Percentiles rank a stretch among this genome's conserved stretches.
Evolutionary conservation across 2,888 invertebrate genomes (phyloP).

Genomic region (Ophioninae sp.): DNA sequence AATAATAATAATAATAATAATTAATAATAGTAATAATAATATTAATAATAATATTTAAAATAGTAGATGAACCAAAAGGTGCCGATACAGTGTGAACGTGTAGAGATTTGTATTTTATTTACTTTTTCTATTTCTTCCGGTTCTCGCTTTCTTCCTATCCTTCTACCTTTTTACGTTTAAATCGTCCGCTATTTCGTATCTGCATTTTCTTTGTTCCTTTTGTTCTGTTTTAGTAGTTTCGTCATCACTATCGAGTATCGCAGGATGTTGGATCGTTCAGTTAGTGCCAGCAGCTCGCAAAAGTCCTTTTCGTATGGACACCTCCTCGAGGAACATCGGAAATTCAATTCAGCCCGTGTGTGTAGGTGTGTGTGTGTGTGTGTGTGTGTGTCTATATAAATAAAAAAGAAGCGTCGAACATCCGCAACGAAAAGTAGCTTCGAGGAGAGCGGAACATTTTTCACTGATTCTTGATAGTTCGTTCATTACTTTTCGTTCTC

Average conservation of each 20-base stretch:
- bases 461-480: background rate
- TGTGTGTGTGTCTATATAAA: background rate
- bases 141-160: conserved; percentile 30
- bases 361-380: background rate
- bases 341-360: background rate
- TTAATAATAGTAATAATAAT: conserved; percentile 66
- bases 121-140: conserved; percentile 11
- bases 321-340: background rate
- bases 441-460: background rate
- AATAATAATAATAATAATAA: conserved; percentile 45
- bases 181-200: conserved; percentile 29
- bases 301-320: background rate
- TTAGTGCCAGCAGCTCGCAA: background rate
- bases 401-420: background rate
- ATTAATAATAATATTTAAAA: conserved; percentile 71
- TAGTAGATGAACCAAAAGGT: conserved; percentile 54
- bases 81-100: conserved; percentile 75
- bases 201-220: conserved; percentile 12
- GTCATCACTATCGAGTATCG: conserved; percentile 4
- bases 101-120: conserved; percentile 65
- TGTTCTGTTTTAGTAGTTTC: background rate
- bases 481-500: background rate
- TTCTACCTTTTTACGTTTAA: conserved; percentile 16
- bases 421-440: background rate
- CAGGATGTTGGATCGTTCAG: background rate